phyloP scores from a whole-genome alignment of 2,888 invertebrate species.

The Mallateleia sp. region DNA sequence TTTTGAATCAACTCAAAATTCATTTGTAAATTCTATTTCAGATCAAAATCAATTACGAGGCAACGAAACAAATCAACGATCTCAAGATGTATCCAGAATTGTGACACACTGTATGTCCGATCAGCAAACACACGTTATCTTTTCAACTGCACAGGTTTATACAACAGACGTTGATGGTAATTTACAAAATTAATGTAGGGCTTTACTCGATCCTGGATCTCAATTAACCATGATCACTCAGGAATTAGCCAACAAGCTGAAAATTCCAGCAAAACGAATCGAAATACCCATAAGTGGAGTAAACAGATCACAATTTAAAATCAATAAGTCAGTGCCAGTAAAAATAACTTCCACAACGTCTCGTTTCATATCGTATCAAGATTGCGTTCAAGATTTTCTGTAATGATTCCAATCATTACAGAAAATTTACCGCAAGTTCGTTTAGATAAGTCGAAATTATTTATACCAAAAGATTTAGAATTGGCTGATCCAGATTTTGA shows the following conservation, averaged over 20 bases:
- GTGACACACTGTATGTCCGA: conserved; percentile 15
- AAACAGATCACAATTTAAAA: not conserved
- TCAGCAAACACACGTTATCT: not conserved
- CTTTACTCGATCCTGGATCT: conserved; percentile 12
- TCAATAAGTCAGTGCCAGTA: not conserved
- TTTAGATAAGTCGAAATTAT: not conserved
- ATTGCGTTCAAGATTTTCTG: too few species aligned
- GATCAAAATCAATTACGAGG: too few species aligned
- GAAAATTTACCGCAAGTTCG: not conserved
- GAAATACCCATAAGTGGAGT: not conserved
- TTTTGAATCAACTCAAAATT: too few species aligned
- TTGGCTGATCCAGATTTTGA: conserved; percentile 27
- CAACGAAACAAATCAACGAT: not conserved
- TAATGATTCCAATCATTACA: conserved; percentile 1
- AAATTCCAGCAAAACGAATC: not conserved
- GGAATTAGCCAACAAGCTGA: not conserved
- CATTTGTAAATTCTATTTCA: too few species aligned
- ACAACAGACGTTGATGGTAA: conserved; percentile 12
- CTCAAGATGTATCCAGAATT: not conserved
- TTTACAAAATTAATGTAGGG: conserved; percentile 14
- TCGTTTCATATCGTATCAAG: not conserved
- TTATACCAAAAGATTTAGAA: not conserved
- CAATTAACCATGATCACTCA: conserved; percentile 4
- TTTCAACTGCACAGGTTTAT: conserved; percentile 25
- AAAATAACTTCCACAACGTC: conserved; percentile 13